Base-by-base conservation (phyloP, 2,888 invertebrate species). In the Scotopteryx bipunctaria region DNA sequence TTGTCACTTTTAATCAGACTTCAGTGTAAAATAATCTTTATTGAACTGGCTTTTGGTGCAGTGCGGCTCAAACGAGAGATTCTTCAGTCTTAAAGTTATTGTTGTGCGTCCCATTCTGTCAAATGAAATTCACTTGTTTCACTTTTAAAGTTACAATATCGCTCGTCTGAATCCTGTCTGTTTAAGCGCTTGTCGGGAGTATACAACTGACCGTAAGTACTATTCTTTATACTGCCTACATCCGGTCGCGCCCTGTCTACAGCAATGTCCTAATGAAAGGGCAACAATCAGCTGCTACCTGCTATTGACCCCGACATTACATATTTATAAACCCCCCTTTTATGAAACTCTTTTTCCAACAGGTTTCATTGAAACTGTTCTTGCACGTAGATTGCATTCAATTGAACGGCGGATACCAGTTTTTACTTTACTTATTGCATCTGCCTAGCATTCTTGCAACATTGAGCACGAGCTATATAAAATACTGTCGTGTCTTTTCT, bases 221-320 rank as follows among this genome's bases (percentile, higher is more conserved):
- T 46, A 23, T 16, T 5, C 8, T 17, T 3, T 38, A 6, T n/a
- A 32, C 40, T 67, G 72, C 70, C 75, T 70, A 60, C 55, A 60
- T 81, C 81, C 81, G 79, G 81, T 71, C 77, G 65, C 77, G 71
- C 81, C 80, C 76, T 74, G 78, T 77, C 77, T 78, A 74, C 68
- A 61, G 61, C 41, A 44, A 38, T 37, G 48, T 35, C 44, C 67
- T 79, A 74, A 81, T 77, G 71, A 67, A 71, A 71, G 74, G 73
- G 71, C 71, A 67, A 59, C 61, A 65, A 67, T 69, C 56, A 64
- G 57, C 61, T 53, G 47, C 43, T 44, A 49, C 44, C 54, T 41
- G 48, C 19, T 48, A 48, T 54, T 48, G 54, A 54, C 48, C 54
- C 54, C 48, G 38, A 44, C 42, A 47, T 47, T 40, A 36, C 32